Percentiles rank a stretch among this genome's conserved stretches.
Evolutionary conservation across 2,888 invertebrate genomes (phyloP).

Genomic region (Balanococcus diminutus): DNA sequence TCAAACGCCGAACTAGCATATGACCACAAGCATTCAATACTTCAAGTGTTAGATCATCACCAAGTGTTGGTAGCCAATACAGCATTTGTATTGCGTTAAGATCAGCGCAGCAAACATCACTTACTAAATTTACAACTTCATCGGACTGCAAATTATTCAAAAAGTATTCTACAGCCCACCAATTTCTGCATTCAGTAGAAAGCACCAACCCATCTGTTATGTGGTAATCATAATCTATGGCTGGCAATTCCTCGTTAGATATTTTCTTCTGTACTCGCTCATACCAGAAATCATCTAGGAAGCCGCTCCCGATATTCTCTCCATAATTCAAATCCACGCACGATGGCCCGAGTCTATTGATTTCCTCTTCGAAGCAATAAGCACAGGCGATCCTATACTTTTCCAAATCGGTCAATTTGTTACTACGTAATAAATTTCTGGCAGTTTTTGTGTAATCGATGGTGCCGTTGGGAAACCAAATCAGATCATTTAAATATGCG

Average conservation of each 20-base stretch:
- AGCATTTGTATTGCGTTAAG: background rate
- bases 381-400: background rate
- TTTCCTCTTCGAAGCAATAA: background rate
- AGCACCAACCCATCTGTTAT: background rate
- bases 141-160: background rate
- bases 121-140: too few relatives aligned
- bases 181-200: background rate
- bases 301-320: background rate
- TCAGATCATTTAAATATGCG: too few relatives aligned
- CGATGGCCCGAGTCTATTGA: background rate
- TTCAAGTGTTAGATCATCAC: background rate
- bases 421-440: too few relatives aligned
- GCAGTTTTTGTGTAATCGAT: too few relatives aligned
- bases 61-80: background rate
- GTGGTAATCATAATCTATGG: too few relatives aligned
- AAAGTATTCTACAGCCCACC: background rate
- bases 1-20: background rate
- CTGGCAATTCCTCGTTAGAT: background rate
- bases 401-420: too few relatives aligned
- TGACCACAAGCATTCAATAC: background rate
- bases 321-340: too few relatives aligned
- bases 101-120: too few relatives aligned
- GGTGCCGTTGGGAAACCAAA: too few relatives aligned
- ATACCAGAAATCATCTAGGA: background rate
- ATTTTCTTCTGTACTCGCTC: background rate